Evolutionary conservation across 2,888 invertebrate species (phyloP).

Genomic region (Drosophila birchii): DNA sequence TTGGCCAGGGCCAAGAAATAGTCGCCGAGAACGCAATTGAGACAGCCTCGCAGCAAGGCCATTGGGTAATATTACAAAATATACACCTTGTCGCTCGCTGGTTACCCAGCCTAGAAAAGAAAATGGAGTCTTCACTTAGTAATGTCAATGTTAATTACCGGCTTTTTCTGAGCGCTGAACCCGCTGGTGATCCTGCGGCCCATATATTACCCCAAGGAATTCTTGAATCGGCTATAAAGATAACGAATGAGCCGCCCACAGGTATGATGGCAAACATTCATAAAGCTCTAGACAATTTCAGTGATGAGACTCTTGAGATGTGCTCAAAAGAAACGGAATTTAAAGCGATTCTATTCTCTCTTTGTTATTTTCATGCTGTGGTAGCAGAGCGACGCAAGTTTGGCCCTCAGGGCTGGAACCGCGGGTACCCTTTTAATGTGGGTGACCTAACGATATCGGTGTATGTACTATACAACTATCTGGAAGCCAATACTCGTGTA

Average conservation of each 20-base stretch:
- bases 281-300: constrained; percentile 96
- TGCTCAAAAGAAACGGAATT: constrained; percentile 97
- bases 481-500: constrained; percentile 94
- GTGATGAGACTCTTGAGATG: constrained; percentile 95
- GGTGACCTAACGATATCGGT: constrained; percentile 97
- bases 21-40: constrained; percentile 96
- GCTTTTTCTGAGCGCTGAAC: constrained; percentile 95
- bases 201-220: constrained; percentile 93
- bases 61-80: constrained; percentile 97
- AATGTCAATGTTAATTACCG: constrained; percentile 88
- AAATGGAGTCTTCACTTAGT: constrained; percentile 92
- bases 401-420: constrained; percentile 85
- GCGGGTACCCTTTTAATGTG: constrained; percentile 91
- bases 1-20: constrained; percentile 97
- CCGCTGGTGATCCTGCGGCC: constrained; percentile 88
- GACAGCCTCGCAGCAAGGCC: constrained; percentile 90
- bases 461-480: constrained; percentile 94
- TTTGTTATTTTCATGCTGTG: constrained; percentile 98
- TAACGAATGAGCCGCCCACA: constrained; percentile 97
- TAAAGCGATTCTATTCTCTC: constrained; percentile 93
- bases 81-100: constrained; percentile 96
- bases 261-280: constrained; percentile 98
- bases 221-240: constrained; percentile 96
- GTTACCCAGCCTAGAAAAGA: constrained; percentile 95
- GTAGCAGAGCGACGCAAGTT: constrained; percentile 96